These are phyloP conservation scores for Callipepla californica DNA, from an alignment of 2,113 vertebrate species.

Conservation along the genomic window DNA sequence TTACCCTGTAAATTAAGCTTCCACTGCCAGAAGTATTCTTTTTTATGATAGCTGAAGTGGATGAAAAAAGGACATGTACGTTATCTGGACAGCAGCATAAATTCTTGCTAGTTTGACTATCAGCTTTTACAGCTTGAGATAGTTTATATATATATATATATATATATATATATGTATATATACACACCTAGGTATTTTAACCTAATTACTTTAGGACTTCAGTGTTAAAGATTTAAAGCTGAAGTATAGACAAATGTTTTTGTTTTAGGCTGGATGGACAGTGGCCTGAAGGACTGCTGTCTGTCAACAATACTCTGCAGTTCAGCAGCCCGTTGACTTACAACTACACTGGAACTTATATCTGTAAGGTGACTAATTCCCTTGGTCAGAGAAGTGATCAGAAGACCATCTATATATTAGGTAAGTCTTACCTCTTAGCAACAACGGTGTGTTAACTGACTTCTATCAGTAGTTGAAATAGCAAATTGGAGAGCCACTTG, in stretches of 20 bases:
- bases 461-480: neutral
- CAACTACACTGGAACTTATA: constrained; percentile 92
- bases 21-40: neutral
- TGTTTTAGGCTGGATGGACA: constrained; percentile 85
- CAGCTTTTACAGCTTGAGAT: neutral
- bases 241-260: neutral
- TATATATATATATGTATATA: too few species aligned
- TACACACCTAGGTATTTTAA: too few species aligned
- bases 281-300: constrained; percentile 88
- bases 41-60: neutral
- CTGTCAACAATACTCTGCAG: constrained; percentile 87
- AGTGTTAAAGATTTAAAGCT: neutral
- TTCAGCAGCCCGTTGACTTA: constrained; percentile 89
- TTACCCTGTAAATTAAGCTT: neutral
- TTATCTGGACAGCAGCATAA: neutral
- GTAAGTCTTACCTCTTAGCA: constrained; percentile 76
- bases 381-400: constrained; percentile 88
- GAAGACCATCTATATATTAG: constrained; percentile 89
- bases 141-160: too few species aligned
- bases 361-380: constrained; percentile 91
- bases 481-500: neutral
- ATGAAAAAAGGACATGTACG: neutral
- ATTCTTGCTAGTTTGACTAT: neutral
- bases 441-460: neutral
- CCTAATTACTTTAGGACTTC: too few species aligned